Conservation (phyloP, 2,113 vertebrate genomes). For the Lipophrys pholis region DNA sequence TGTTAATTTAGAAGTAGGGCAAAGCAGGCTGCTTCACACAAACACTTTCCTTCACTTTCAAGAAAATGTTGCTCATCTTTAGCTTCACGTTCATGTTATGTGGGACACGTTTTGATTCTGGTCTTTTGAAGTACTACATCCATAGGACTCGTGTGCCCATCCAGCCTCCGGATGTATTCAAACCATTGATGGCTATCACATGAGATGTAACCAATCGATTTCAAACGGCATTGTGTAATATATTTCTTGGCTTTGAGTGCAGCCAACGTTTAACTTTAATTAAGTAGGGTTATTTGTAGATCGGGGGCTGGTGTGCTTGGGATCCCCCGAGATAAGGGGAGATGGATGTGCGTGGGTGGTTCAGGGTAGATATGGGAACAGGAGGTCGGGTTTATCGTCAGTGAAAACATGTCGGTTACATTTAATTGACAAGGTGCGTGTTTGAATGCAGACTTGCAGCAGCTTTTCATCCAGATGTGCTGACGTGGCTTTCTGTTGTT, state of each 20-base stretch:
- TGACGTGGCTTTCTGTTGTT: background rate
- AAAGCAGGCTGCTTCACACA: background rate
- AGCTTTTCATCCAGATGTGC: slow-evolving; percentile 22
- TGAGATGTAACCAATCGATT: slow-evolving; percentile 63
- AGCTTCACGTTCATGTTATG: slow-evolving; percentile 29
- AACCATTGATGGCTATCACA: slow-evolving; percentile 56
- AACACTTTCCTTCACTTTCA: slow-evolving; percentile 21
- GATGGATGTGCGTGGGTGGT: slow-evolving; percentile 47
- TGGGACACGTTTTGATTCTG: slow-evolving; percentile 57
- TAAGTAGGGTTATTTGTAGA: slow-evolving; percentile 59
- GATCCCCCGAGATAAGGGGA: slow-evolving; percentile 49
- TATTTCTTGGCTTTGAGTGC: slow-evolving; percentile 62
- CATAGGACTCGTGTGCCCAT: background rate
- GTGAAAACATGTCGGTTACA: slow-evolving; percentile 54
- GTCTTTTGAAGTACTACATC: slow-evolving; percentile 50
- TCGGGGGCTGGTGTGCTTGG: slow-evolving; percentile 44
- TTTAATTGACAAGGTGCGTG: slow-evolving; percentile 56
- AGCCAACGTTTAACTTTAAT: slow-evolving; percentile 53
- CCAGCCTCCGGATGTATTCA: slow-evolving; percentile 45
- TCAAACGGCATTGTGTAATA: slow-evolving; percentile 35
- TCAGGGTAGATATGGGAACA: slow-evolving; percentile 1
- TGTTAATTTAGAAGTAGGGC: background rate
- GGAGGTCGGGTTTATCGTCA: slow-evolving; percentile 41
- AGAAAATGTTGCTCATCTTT: slow-evolving; percentile 12
- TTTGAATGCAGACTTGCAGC: slow-evolving; percentile 9